These are phyloP conservation scores for Odontesthes bonariensis DNA, from an alignment of 2,113 vertebrate genomes.

Conservation along the genomic window DNA sequence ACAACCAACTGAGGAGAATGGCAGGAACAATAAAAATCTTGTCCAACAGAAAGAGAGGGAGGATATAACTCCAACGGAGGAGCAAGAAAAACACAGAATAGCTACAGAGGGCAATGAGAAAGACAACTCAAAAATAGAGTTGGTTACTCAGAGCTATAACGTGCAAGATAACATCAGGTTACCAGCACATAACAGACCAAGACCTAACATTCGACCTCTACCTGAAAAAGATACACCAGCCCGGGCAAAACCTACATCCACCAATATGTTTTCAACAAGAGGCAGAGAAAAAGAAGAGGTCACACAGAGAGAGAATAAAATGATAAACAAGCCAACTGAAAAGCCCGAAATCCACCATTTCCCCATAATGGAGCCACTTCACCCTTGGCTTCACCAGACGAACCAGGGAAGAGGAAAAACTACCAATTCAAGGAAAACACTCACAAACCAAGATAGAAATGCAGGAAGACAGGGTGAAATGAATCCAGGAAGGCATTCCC, in stretches of 20 bases:
- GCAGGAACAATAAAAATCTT: not conserved
- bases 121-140: constrained; percentile 1
- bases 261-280: constrained; percentile 33
- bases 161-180: not conserved
- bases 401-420: constrained; percentile 55
- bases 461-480: constrained; percentile 23
- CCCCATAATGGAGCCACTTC: constrained; percentile 65
- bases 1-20: constrained; percentile 20
- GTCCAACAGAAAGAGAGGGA: constrained; percentile 2
- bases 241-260: constrained; percentile 26
- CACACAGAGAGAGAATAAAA: constrained; percentile 14
- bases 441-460: constrained; percentile 41
- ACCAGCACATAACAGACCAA: constrained; percentile 42
- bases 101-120: constrained; percentile 1
- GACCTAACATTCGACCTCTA: constrained; percentile 14
- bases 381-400: constrained; percentile 77
- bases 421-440: constrained; percentile 11
- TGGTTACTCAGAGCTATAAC: constrained; percentile 38
- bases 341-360: constrained; percentile 49
- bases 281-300: constrained; percentile 26
- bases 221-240: constrained; percentile 29
- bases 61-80: not conserved
- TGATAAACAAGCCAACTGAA: constrained; percentile 30
- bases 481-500: constrained; percentile 36
- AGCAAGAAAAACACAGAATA: constrained; percentile 15